Evolutionary conservation across 2,113 vertebrate species (phyloP).

Genomic region (Spea bombifrons): DNA sequence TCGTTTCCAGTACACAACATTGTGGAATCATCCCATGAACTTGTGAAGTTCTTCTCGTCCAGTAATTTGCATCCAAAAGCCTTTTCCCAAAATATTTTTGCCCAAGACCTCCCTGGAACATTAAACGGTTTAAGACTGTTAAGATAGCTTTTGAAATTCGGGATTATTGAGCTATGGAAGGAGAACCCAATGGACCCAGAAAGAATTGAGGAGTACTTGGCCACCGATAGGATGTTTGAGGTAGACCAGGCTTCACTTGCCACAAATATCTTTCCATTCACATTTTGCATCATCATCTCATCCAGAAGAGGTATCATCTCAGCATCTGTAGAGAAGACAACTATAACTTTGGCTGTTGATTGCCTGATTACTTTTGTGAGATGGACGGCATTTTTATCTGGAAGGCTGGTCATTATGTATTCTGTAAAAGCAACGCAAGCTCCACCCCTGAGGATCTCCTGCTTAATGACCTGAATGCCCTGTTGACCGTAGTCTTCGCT

Average conservation of each 20-base stretch:
- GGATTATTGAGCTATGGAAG: constrained; percentile 7
- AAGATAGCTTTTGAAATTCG: neutral
- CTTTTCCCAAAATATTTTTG: constrained; percentile 8
- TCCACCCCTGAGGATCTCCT: constrained; percentile 20
- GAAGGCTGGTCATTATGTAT: neutral
- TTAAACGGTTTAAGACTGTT: constrained; percentile 1
- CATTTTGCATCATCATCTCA: constrained; percentile 14
- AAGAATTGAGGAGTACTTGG: neutral
- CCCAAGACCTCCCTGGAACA: neutral
- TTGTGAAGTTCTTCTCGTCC: neutral
- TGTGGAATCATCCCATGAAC: neutral
- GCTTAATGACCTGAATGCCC: constrained; percentile 7
- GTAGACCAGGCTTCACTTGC: constrained; percentile 32
- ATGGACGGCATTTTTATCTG: neutral
- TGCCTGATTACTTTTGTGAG: neutral
- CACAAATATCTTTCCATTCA: constrained; percentile 10
- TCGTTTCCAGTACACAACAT: constrained; percentile 18
- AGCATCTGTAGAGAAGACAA: constrained; percentile 5
- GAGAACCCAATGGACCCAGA: constrained; percentile 18
- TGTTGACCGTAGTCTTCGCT: constrained; percentile 20
- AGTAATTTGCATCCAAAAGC: neutral
- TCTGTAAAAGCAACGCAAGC: constrained; percentile 34
- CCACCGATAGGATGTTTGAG: neutral
- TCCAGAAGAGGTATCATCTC: neutral
- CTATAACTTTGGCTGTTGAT: neutral